Base-by-base conservation (phyloP, 2,113 vertebrate genomes). In the Prietella phreatophila region DNA sequence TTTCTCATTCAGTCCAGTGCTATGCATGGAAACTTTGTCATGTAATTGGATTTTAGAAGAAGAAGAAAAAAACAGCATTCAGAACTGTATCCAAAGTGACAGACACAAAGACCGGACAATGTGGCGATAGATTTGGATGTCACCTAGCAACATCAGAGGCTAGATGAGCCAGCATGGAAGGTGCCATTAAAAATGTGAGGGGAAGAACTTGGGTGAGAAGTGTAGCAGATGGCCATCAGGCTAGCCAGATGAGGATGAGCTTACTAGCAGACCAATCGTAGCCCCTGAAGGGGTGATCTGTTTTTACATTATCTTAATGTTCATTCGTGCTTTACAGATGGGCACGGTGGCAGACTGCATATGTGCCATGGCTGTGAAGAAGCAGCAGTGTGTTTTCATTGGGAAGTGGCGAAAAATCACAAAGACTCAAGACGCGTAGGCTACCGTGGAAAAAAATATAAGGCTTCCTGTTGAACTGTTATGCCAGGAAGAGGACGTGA, bases 301-400 rank as follows among this genome's bases (percentile, higher is more conserved):
- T 80, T 50, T 85, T 85, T 85, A 73, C 30, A 36, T 85, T 56
- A 73, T 86, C 79, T 81, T 86, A 86, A 82, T 65, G 78, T 86
- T 81, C 78, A 82, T 86, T 81, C 82, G 85, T 69, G 63, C 78
- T 69, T 80, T 81, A 81, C 85, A 86, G 85, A 81, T 86, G 85
- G 76, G 85, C 61, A 80, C 14, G 19, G 63, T 67, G 61, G 75
- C 76, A 81, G 76, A 81, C 42, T 65, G 79, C 60, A 67, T n/a
- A 33, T 25, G 76, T 61, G 19, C 53, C 47, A 67, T 17, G 60
- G 47, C 8, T 81, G 85, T 7, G 69, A 55, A 79, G 30, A 53
- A 55, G 63, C 36, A 39, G 30, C 27, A 1, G 25, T 39, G 5
- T 73, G 36, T 83, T 65, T 30, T 27, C 30, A 80, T 80, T 80